Evolutionary conservation across 2,797 vertebrate species (phyloP).

Genomic region (Eulemur mongoz): DNA sequence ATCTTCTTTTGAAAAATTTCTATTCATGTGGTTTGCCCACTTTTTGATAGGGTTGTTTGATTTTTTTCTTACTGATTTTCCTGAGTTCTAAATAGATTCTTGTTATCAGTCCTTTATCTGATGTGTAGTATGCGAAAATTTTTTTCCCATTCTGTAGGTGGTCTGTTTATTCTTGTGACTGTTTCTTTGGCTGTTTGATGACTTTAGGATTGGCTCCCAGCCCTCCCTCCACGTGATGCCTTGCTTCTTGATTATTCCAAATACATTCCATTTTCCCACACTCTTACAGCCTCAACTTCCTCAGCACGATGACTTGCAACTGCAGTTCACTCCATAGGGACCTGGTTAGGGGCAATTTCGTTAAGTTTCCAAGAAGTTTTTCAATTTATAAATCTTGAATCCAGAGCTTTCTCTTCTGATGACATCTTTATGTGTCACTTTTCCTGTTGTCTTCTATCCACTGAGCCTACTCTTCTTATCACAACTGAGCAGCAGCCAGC

Average conservation of each 20-base stretch:
- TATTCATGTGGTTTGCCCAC: too few relatives aligned
- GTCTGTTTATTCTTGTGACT: too few relatives aligned
- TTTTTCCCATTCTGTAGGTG: too few relatives aligned
- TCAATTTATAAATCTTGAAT: background rate
- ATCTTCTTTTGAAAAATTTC: too few relatives aligned
- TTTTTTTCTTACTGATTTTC: too few relatives aligned
- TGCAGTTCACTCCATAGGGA: background rate
- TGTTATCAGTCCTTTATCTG: too few relatives aligned
- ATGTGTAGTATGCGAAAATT: too few relatives aligned
- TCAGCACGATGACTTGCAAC: background rate
- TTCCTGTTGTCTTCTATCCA: background rate
- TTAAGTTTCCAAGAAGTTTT: background rate
- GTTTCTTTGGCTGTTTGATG: background rate
- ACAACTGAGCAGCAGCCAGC: background rate
- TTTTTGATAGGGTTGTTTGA: too few relatives aligned
- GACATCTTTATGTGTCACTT: background rate
- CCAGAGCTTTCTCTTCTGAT: background rate
- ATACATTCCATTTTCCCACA: too few relatives aligned
- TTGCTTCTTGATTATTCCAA: background rate
- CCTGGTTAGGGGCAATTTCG: background rate
- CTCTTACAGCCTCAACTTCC: background rate
- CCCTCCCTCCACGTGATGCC: accelerated
- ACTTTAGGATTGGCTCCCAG: background rate
- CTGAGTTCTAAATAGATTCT: too few relatives aligned
- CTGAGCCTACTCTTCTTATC: background rate